Conservation (phyloP, 2,888 invertebrate species). For the Diarsia mendica region DNA sequence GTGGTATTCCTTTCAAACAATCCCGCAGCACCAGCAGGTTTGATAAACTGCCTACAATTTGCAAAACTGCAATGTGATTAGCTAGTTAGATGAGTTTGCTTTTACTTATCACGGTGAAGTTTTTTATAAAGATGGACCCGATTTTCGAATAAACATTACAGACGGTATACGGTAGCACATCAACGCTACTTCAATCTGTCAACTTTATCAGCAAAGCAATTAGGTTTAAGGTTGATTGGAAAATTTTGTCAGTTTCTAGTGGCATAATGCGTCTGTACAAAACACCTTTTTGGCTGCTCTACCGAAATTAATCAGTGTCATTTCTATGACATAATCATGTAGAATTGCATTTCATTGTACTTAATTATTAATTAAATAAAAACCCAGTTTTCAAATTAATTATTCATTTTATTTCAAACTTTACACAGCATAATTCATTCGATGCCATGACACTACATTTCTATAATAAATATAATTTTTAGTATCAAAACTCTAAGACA, state of each 20-base stretch:
- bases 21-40: not conserved
- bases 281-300: not conserved
- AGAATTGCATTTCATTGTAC: not conserved
- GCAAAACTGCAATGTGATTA: not conserved
- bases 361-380: constrained; percentile 18
- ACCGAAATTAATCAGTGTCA: not conserved
- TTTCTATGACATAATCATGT: constrained; percentile 8
- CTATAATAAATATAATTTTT: constrained; percentile 76
- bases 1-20: too few relatives aligned
- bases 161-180: too few relatives aligned
- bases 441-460: constrained; percentile 48
- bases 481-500: constrained; percentile 68
- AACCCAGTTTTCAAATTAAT: constrained; percentile 37
- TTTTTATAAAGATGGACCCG: too few relatives aligned
- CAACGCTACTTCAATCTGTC: too few relatives aligned
- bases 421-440: constrained; percentile 47
- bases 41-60: not conserved
- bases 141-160: too few relatives aligned
- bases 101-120: not conserved
- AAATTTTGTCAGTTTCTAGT: too few relatives aligned
- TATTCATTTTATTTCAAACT: constrained; percentile 57
- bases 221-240: too few relatives aligned
- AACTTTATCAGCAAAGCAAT: too few relatives aligned
- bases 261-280: not conserved
- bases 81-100: not conserved